These are phyloP conservation scores for Heterotilapia buettikoferi DNA, from an alignment of 2,113 vertebrate genomes.

Conservation along the genomic window DNA sequence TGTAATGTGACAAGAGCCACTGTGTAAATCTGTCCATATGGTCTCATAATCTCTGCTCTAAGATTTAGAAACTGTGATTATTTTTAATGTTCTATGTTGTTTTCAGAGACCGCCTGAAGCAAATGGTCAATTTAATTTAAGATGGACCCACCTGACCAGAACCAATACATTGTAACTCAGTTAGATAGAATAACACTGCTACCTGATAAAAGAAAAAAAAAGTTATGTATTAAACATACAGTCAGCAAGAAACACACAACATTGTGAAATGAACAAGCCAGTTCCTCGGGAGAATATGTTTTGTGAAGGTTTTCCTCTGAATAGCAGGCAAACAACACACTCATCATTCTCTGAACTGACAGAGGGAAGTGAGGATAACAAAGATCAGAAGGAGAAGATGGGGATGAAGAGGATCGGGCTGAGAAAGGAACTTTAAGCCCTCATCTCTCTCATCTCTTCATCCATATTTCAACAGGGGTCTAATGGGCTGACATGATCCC, in stretches of 20 bases:
- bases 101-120: neutral
- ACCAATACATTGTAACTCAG: neutral
- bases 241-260: neutral
- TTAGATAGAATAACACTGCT: neutral
- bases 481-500: conserved; percentile 56
- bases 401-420: conserved; percentile 25
- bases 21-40: neutral
- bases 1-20: neutral
- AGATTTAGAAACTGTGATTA: neutral
- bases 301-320: neutral
- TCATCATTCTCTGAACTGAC: conserved; percentile 4
- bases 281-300: neutral
- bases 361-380: neutral
- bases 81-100: neutral
- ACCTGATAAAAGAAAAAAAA: neutral
- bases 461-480: conserved; percentile 63
- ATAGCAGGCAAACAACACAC: neutral
- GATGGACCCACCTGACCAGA: neutral
- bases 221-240: neutral
- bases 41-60: neutral
- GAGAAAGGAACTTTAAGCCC: conserved; percentile 17
- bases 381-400: conserved; percentile 32
- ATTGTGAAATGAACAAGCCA: neutral
- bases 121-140: neutral
- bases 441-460: conserved; percentile 53